Percentiles rank a stretch among this genome's conserved stretches.
Conservation (phyloP, 2,113 vertebrate genomes). For the Phaethon lepturus region DNA sequence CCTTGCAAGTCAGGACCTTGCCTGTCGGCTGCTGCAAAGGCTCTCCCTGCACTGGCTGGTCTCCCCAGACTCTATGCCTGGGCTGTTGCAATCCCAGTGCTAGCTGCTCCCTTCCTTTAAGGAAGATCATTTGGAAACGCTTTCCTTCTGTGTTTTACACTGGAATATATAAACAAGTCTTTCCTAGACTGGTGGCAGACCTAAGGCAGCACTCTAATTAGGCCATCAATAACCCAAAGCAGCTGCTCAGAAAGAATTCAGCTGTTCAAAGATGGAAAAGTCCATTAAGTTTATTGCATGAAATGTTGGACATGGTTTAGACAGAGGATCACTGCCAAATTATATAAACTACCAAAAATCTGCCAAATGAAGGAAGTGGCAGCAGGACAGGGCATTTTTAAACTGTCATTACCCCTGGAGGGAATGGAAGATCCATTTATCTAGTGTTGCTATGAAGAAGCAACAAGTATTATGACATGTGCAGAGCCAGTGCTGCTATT, state of each 20-base stretch:
- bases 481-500: background rate
- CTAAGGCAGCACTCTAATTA: conserved; percentile 88
- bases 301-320: conserved; percentile 71
- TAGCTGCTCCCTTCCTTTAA: accelerated
- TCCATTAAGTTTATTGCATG: conserved; percentile 80
- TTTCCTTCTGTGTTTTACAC: background rate
- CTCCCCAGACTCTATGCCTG: background rate
- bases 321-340: conserved; percentile 69
- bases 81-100: background rate
- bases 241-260: conserved; percentile 90
- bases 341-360: conserved; percentile 63
- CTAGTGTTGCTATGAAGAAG: background rate
- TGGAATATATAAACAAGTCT: conserved; percentile 67
- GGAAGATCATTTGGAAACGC: background rate
- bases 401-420: background rate
- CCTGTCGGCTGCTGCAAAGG: accelerated
- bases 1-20: background rate
- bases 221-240: conserved; percentile 92
- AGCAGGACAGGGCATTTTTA: conserved; percentile 20
- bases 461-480: background rate
- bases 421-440: background rate
- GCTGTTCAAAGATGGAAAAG: conserved; percentile 81
- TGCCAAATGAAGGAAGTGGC: conserved; percentile 22
- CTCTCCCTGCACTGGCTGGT: accelerated
- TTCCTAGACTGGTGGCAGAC: conserved; percentile 76